Evolutionary conservation across 2,888 invertebrate species (phyloP).

Genomic region (Pseudanteris insignis): DNA sequence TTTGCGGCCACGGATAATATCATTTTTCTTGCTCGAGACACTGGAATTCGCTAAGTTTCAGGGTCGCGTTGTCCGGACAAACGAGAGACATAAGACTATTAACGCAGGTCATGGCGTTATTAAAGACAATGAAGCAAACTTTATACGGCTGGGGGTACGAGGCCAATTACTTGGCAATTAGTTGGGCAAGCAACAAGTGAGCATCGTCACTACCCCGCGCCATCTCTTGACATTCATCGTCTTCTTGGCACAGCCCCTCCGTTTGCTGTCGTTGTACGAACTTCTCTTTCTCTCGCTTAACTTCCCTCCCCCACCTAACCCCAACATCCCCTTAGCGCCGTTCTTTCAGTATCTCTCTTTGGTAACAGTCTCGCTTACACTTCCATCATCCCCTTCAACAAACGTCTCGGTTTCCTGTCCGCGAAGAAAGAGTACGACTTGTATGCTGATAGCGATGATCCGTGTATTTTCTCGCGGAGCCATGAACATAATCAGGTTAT

Average conservation of each 20-base stretch:
- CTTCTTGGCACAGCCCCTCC: slow-evolving; percentile 40
- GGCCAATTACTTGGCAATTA: slow-evolving; percentile 67
- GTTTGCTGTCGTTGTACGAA: slow-evolving; percentile 22
- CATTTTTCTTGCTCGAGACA: slow-evolving; percentile 7
- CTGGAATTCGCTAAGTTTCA: slow-evolving; percentile 18
- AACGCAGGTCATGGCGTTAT: slow-evolving; percentile 64
- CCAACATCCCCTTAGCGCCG: too few species aligned
- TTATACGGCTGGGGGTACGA: slow-evolving; percentile 62
- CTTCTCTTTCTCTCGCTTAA: too few species aligned
- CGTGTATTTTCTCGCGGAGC: too few species aligned
- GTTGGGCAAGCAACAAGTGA: slow-evolving; percentile 65
- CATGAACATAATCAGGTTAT: too few species aligned
- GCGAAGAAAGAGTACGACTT: too few species aligned
- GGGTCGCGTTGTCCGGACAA: slow-evolving; percentile 4
- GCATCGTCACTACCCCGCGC: slow-evolving; percentile 57
- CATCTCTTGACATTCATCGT: slow-evolving; percentile 48
- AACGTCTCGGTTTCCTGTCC: too few species aligned
- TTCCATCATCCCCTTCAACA: too few species aligned
- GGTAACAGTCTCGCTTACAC: too few species aligned
- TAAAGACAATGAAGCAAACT: slow-evolving; percentile 66
- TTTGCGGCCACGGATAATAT: too few species aligned
- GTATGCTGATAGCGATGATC: too few species aligned
- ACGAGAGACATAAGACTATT: slow-evolving; percentile 57
- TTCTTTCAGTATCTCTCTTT: too few species aligned
- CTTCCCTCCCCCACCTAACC: too few species aligned